phyloP scores from a whole-genome alignment of 2,888 invertebrate species.

The Caenorhabditis parvicauda region DNA sequence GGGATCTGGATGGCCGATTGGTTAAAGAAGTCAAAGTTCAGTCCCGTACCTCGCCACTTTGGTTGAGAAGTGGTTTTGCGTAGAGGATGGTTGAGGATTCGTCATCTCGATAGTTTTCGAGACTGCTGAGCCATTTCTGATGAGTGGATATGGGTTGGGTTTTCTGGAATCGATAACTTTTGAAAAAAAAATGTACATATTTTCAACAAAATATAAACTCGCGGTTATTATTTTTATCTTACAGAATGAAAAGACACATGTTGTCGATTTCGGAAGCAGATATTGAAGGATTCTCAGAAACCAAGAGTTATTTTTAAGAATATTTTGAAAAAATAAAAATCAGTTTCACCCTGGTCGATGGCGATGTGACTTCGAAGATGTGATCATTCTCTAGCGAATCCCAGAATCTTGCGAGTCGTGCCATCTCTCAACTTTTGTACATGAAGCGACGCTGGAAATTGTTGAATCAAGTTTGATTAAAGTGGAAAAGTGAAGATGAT shows the following conservation, averaged over 20 bases:
- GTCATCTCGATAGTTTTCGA: slow-evolving; percentile 34
- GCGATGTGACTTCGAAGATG: slow-evolving; percentile 15
- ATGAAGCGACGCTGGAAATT: not conserved
- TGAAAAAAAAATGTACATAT: no score
- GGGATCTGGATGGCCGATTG: no score
- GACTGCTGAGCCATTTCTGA: slow-evolving; percentile 35
- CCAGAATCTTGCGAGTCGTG: slow-evolving; percentile 36
- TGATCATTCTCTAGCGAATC: slow-evolving; percentile 37
- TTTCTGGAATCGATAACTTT: not conserved
- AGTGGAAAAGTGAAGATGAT: no score
- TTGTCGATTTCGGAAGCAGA: no score
- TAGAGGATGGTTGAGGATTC: slow-evolving; percentile 52
- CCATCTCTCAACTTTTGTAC: slow-evolving; percentile 8
- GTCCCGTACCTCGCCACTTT: no score
- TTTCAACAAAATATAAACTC: no score
- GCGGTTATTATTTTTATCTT: no score
- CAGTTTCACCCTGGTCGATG: slow-evolving; percentile 16
- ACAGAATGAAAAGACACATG: no score
- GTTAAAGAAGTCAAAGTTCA: no score
- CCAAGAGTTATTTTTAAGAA: no score
- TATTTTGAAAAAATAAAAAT: no score
- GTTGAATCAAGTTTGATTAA: not conserved
- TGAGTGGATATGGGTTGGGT: slow-evolving; percentile 1
- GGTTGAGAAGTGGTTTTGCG: slow-evolving; percentile 51
- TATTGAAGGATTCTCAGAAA: no score